A percentile compares a stretch with the other conserved stretches of the same genome.
Evolutionary conservation across 2,113 vertebrate genomes (phyloP).

Genomic region (Oncorhynchus clarkii): DNA sequence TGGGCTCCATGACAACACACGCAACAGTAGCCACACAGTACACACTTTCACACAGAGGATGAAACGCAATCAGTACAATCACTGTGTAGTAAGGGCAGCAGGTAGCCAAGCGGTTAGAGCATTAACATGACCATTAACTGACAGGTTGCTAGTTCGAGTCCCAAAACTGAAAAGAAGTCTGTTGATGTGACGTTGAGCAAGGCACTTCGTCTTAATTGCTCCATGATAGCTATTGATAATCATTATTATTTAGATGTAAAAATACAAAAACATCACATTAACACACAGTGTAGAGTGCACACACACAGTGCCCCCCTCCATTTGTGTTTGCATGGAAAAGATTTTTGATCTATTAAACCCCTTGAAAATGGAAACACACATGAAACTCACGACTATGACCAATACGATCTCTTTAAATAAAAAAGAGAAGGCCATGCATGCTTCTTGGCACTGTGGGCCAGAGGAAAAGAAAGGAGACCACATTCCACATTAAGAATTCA

Average conservation of each 20-base stretch:
- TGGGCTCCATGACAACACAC: slow-evolving; percentile 39
- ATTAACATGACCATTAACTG: too few relatives aligned
- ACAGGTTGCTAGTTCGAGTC: too few relatives aligned
- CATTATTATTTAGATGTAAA: too few relatives aligned
- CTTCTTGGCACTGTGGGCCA: slow-evolving; percentile 43
- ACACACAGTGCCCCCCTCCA: background rate
- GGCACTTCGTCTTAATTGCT: too few relatives aligned
- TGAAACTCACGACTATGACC: slow-evolving; percentile 14
- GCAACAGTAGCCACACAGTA: slow-evolving; percentile 31
- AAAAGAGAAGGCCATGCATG: slow-evolving; percentile 41
- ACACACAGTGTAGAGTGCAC: background rate
- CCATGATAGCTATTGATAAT: too few relatives aligned
- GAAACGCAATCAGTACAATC: too few relatives aligned
- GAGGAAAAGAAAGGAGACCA: slow-evolving; percentile 49
- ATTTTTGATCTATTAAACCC: slow-evolving; percentile 36
- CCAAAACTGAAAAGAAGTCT: too few relatives aligned
- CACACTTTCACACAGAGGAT: slow-evolving; percentile 9
- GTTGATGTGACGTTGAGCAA: too few relatives aligned
- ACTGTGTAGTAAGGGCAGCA: too few relatives aligned
- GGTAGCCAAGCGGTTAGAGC: too few relatives aligned
- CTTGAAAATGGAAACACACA: slow-evolving; percentile 50
- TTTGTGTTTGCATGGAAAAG: slow-evolving; percentile 19
- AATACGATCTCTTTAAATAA: slow-evolving; percentile 13
- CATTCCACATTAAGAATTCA: slow-evolving; percentile 52
- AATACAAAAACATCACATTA: too few relatives aligned